These are phyloP conservation scores for Porites evermanni DNA, from an alignment of 92 coral and sea anemone genomes.

Conservation along the genomic window DNA sequence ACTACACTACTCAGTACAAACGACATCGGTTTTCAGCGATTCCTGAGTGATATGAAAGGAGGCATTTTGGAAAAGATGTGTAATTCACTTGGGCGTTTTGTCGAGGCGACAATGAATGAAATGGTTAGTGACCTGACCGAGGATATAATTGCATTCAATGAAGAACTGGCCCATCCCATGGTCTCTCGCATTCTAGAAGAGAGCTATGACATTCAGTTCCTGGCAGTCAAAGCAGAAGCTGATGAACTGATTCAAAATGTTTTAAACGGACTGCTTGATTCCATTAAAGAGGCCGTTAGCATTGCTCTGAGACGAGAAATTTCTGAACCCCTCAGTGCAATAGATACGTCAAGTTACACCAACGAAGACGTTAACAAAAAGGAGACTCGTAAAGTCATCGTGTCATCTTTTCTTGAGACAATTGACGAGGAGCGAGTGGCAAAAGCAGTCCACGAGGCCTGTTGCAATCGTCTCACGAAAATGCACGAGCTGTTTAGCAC, in stretches of 20 bases:
- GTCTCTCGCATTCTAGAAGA: slow-evolving; percentile 40
- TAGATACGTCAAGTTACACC: background rate
- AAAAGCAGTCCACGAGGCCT: slow-evolving; percentile 30
- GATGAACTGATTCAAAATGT: slow-evolving; percentile 18
- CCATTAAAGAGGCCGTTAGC: slow-evolving; percentile 54
- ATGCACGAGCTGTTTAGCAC: slow-evolving; percentile 6
- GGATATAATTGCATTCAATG: slow-evolving; percentile 27
- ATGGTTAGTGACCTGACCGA: slow-evolving; percentile 26
- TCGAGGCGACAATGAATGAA: slow-evolving; percentile 34
- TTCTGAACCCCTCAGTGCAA: slow-evolving; percentile 56
- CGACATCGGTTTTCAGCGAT: slow-evolving; percentile 52
- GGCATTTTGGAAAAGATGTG: slow-evolving; percentile 65
- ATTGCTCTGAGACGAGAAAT: slow-evolving; percentile 60
- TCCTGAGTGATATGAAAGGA: slow-evolving; percentile 56
- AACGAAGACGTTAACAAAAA: slow-evolving; percentile 6
- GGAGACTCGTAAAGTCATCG: background rate
- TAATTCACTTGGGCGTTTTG: slow-evolving; percentile 36
- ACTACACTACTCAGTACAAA: background rate
- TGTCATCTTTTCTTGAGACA: slow-evolving; percentile 10
- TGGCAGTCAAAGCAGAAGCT: slow-evolving; percentile 1
- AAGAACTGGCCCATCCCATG: slow-evolving; percentile 12
- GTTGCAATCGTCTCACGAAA: background rate
- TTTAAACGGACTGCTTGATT: slow-evolving; percentile 56
- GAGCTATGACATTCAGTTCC: slow-evolving; percentile 32
- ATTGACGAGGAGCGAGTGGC: slow-evolving; percentile 28